Base-by-base conservation (phyloP, 92 coral and sea anemone genomes). In the Zoanthus gigantus region DNA sequence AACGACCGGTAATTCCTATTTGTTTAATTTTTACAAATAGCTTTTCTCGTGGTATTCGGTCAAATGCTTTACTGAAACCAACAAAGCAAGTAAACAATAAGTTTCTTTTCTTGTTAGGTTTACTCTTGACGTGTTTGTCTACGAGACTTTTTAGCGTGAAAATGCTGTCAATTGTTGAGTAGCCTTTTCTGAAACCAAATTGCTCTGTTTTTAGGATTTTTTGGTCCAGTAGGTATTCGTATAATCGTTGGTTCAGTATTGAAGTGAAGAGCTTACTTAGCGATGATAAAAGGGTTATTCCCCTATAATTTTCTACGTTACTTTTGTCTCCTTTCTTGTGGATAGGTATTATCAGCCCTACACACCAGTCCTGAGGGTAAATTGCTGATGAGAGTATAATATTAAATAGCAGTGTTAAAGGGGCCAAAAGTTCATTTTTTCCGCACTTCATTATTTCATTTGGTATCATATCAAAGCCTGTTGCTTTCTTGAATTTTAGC, bases 331-430 rank as follows among this genome's bases (percentile, higher is more conserved):
- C 93, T 56, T 86, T 86, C 81, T 90, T 81, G 84, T 90, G 90
- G 14, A 90, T 75, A 44, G 93, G 88, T n/a, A 90, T 83, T 11
- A 90, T 90, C 50, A 90, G 74, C 37, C 90, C 90, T 30, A 86
- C 81, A 73, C 88, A 66, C 88, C 90, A 76, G 30, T 60, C 71
- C 30, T 74, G 89, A 58, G 89, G 89, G 78, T 83, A 60, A 67
- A 84, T 18, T 65, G 89, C 86, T 17, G 89, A 76, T 9, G 60
- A 44, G 57, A 85, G 57, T 76, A 85, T 90, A 69, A 71, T 79
- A 58, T 90, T 78, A 61, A 90, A 90, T 71, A 85, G 83, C 50
- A 15, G 31, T 78, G 77, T 72, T 79, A 85, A 50, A 34, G 67
- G 79, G 10, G 18, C 71, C 45, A 54, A 32, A 31, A 89, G 82